Conservation (phyloP, 2,888 invertebrate genomes). For the Neoascia interrupta region DNA sequence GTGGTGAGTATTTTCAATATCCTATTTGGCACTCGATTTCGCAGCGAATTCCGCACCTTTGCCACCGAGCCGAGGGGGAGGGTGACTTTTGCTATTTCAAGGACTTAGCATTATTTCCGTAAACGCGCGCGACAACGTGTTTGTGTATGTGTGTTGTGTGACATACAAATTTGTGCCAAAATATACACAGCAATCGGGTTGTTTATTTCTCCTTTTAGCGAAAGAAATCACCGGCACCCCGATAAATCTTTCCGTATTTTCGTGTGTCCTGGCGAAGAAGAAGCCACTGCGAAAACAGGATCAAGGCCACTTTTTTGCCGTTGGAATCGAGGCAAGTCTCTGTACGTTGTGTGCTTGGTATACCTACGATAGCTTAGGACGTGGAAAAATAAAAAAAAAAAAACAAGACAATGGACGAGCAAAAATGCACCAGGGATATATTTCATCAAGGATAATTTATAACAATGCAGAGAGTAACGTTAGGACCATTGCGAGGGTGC, state of each 20-base stretch:
- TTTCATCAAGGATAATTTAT: slow-evolving; percentile 44
- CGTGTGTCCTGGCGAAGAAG: slow-evolving; percentile 9
- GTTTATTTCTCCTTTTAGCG: slow-evolving; percentile 37
- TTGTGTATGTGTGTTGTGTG: slow-evolving; percentile 12
- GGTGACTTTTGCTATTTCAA: slow-evolving; percentile 31
- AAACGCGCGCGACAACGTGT: not conserved
- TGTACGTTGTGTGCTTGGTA: slow-evolving; percentile 2
- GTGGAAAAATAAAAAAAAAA: not conserved
- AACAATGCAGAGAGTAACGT: slow-evolving; percentile 20
- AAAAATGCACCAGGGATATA: slow-evolving; percentile 27
- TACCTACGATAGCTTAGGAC: too few species aligned
- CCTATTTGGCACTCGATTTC: slow-evolving; percentile 51
- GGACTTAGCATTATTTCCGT: slow-evolving; percentile 28
- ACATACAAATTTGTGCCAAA: slow-evolving; percentile 58
- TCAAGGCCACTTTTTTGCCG: slow-evolving; percentile 17
- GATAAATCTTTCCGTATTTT: slow-evolving; percentile 52
- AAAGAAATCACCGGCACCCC: slow-evolving; percentile 51
- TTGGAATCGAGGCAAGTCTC: not conserved
- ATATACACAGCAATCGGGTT: slow-evolving; percentile 31
- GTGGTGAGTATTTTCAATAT: slow-evolving; percentile 35
- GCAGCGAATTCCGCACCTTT: slow-evolving; percentile 46
- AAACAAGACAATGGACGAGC: slow-evolving; percentile 15
- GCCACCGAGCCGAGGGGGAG: not conserved
- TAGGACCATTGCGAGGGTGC: not conserved
- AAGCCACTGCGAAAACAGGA: slow-evolving; percentile 1